These are phyloP conservation scores for Turnix velox DNA, from an alignment of 2,113 vertebrate species.

Conservation along the genomic window DNA sequence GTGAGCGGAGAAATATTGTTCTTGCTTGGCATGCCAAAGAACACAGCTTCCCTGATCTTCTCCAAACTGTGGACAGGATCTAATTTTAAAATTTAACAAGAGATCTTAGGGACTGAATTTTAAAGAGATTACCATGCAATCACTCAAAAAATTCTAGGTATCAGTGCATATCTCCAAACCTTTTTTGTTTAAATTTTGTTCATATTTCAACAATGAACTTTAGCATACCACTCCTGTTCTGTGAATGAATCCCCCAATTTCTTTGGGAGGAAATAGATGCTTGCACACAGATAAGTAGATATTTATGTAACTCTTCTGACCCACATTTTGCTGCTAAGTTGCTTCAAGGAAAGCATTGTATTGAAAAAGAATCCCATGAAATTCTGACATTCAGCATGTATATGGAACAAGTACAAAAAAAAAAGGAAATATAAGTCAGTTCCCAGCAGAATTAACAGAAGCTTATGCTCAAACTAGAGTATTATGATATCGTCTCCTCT, in stretches of 20 bases:
- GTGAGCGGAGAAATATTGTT: accelerated
- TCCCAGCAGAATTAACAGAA: neutral
- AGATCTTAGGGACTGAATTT: neutral
- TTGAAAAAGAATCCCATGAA: neutral
- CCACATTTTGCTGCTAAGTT: neutral
- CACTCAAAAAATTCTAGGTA: neutral
- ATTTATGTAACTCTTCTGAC: neutral
- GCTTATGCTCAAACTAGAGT: neutral
- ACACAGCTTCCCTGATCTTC: neutral
- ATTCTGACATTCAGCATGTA: neutral
- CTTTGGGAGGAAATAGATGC: neutral
- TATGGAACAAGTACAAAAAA: neutral
- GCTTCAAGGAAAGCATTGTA: neutral
- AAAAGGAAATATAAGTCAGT: neutral
- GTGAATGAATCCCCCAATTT: neutral
- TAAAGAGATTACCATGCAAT: neutral
- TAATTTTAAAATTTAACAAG: neutral
- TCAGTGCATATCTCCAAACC: neutral
- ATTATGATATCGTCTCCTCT: neutral
- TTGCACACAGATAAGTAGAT: neutral
- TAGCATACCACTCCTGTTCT: neutral
- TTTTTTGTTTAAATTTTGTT: neutral
- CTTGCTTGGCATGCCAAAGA: neutral
- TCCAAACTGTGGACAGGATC: neutral
- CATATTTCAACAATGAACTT: neutral